Evolutionary conservation across 2,888 invertebrate species (phyloP).

Genomic region (Agrotis ipsilon): DNA sequence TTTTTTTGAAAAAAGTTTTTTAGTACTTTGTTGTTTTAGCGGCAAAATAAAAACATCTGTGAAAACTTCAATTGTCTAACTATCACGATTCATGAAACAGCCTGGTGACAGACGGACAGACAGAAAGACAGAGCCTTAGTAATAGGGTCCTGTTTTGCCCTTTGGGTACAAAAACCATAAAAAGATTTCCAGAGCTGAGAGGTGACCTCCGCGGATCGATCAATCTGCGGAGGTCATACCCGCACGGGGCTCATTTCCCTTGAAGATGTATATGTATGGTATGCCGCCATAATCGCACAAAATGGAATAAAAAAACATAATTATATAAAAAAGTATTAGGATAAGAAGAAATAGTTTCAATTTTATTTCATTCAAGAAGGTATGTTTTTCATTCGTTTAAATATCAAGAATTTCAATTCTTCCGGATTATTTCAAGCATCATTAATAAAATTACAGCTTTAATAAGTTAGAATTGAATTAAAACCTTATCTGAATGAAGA

Average conservation of each 20-base stretch:
- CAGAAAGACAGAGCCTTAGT: no score
- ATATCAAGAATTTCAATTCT: background rate
- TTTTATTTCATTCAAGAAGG: background rate
- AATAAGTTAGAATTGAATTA: conserved; percentile 15
- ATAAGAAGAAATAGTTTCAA: background rate
- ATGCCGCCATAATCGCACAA: background rate
- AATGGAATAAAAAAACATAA: background rate
- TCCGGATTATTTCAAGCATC: background rate
- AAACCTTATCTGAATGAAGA: conserved; percentile 22
- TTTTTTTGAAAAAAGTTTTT: no score
- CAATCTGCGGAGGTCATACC: conserved; percentile 48
- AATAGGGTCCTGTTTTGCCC: no score
- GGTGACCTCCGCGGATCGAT: conserved; percentile 45
- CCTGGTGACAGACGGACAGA: no score
- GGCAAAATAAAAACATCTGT: no score
- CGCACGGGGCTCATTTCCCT: conserved; percentile 14
- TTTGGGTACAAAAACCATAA: no score
- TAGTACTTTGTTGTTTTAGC: no score
- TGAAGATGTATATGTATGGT: conserved; percentile 13
- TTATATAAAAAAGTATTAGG: no score
- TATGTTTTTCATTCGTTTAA: background rate
- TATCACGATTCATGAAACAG: no score
- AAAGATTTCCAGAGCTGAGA: conserved; percentile 14
- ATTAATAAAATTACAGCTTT: conserved; percentile 2
- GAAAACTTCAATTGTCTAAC: no score